phyloP scores from a whole-genome alignment of 2,797 vertebrate genomes.

The Scarus forsteni region DNA sequence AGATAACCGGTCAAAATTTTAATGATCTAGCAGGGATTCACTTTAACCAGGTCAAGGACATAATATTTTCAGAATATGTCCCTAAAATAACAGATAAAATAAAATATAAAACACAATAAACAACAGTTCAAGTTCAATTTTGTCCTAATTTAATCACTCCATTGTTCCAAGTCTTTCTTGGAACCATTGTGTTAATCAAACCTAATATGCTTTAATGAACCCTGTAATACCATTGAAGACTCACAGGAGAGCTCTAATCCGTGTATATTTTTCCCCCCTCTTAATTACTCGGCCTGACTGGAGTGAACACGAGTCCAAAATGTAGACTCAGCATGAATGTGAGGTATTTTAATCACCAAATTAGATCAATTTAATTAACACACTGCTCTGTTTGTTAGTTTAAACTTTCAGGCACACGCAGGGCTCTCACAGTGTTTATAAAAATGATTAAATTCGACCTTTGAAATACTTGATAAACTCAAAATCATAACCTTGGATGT shows the following conservation, averaged over 20 bases:
- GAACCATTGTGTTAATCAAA: background rate
- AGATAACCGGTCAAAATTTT: slow-evolving; percentile 18
- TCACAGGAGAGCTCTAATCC: slow-evolving; percentile 11
- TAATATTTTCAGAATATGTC: background rate
- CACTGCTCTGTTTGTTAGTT: slow-evolving; percentile 9
- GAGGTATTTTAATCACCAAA: slow-evolving; percentile 21
- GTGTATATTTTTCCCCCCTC: slow-evolving; percentile 5
- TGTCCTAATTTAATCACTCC: background rate
- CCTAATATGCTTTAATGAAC: slow-evolving; percentile 15
- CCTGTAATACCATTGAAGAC: slow-evolving; percentile 12
- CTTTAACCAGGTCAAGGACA: slow-evolving; percentile 14
- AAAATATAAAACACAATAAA: background rate
- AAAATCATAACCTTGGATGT: slow-evolving; percentile 8
- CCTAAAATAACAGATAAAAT: background rate
- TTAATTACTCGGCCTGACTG: slow-evolving; percentile 10
- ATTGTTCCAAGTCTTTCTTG: background rate
- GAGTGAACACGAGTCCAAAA: slow-evolving; percentile 11
- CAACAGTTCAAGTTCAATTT: background rate
- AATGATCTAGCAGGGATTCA: background rate
- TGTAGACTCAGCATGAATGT: slow-evolving; percentile 10
- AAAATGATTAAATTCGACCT: background rate
- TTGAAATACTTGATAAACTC: background rate
- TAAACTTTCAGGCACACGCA: background rate
- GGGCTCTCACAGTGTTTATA: background rate
- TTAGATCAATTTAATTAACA: slow-evolving; percentile 31